These are phyloP conservation scores for Opisthograptis luteolata DNA, from an alignment of 2,888 invertebrate species.

Conservation along the genomic window DNA sequence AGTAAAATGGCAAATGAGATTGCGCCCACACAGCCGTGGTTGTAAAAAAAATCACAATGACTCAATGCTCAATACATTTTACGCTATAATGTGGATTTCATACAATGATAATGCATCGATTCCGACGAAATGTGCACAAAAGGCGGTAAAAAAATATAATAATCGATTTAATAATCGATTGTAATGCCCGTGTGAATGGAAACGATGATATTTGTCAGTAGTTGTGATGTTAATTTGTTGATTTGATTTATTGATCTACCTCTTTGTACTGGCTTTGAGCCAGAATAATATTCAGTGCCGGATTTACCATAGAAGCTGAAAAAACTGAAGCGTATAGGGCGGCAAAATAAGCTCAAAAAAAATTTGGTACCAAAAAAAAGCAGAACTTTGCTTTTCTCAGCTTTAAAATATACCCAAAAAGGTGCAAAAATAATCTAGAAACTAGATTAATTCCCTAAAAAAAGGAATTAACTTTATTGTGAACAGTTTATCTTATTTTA, in stretches of 20 bases:
- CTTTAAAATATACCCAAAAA: too few species aligned
- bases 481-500: too few species aligned
- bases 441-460: too few species aligned
- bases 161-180: conserved; percentile 14
- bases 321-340: too few species aligned
- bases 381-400: too few species aligned
- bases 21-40: conserved; percentile 27
- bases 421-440: too few species aligned
- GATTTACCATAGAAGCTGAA: too few species aligned
- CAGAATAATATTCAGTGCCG: too few species aligned
- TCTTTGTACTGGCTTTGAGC: too few species aligned
- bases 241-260: conserved; percentile 21
- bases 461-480: too few species aligned
- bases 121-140: conserved; percentile 21
- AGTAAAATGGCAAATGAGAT: conserved; percentile 9
- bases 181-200: conserved; percentile 15
- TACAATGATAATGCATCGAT: conserved; percentile 28
- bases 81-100: conserved; percentile 27
- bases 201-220: conserved; percentile 18
- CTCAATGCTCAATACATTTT: conserved; percentile 25
- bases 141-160: conserved; percentile 25
- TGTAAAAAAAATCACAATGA: conserved; percentile 25
- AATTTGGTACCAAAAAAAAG: too few species aligned
- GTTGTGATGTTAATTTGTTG: conserved; percentile 22
- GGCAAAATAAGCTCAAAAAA: too few species aligned